Evolutionary conservation across 2,797 vertebrate genomes (phyloP), one percentile per base, ranked within the genome.

Genomic region (Pangasius larnaudii): DNA sequence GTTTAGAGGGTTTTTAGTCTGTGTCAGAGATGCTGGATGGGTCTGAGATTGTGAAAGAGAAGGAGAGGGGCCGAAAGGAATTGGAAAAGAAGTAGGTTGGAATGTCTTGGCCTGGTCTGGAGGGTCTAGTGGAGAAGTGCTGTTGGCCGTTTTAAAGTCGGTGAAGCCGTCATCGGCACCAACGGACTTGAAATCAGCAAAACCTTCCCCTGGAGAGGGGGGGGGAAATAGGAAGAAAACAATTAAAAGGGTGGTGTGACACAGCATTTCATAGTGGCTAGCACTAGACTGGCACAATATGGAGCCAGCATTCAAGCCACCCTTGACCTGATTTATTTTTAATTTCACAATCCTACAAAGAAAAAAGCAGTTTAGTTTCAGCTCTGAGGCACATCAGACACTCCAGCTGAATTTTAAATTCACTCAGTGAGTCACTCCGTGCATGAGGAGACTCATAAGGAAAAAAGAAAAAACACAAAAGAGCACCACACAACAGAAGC

Each of bases 131-230:
- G 98, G 98, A 92, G 98, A 98, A 93, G 98, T 22, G 93, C 97
- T 98, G 96, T 99, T 97, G 42, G 98, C 98, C 14, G 99, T 99
- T 97, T 99, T 99, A 95, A 98, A 99, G 96, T 99, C 98, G 90
- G 98, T 98, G 96, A 99, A 99, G 92, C 98, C 97, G 72, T 99
- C 98, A 46, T 99, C 98, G 5, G 95, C 88, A 89, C 96, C 95
- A 90, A 96, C 90, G 89, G 97, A 96, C 93, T 97, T 98, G 96
- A 99, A 98, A 95, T 99, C 98, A 90, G 97, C 96, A 94, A 98
- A 99, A 94, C 96, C 97, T 92, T 99, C 98, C 89, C 97, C 98
- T 99, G 95, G 49, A 87, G 92, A 93, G 42, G 42, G 36, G 42
- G 36, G 42, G 72, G 51, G 84, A 92, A 85, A 75, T 87, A 91